phyloP scores from a whole-genome alignment of 1,140 invertebrate species.

The Neuroterus valhalla region DNA sequence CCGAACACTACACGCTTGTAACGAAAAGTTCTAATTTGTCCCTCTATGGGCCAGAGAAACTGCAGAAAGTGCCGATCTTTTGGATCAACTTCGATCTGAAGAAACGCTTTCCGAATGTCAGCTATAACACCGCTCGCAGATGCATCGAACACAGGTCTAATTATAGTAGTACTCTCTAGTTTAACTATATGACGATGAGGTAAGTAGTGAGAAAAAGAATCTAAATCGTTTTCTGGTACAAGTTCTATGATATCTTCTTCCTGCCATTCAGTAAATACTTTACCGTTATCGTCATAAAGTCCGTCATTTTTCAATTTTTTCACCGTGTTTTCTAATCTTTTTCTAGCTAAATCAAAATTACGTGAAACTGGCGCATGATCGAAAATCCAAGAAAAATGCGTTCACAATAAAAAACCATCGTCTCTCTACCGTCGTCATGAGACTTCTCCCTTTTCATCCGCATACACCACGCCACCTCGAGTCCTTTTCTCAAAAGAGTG shows the following conservation, averaged over 20 bases:
- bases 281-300: constrained; percentile 56
- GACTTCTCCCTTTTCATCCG: no score
- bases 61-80: constrained; percentile 31
- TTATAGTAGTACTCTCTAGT: constrained; percentile 46
- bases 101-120: constrained; percentile 52
- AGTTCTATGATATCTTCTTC: constrained; percentile 56
- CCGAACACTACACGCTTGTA: constrained; percentile 38
- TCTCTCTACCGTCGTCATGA: no score
- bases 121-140: constrained; percentile 49
- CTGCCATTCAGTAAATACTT: constrained; percentile 59
- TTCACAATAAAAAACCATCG: no score
- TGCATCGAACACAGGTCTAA: constrained; percentile 58
- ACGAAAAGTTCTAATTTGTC: neutral
- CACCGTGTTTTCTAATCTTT: constrained; percentile 44
- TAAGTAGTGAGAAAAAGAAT: constrained; percentile 52
- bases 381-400: no score
- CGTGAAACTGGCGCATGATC: constrained; percentile 45
- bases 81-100: neutral
- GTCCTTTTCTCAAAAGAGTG: no score
- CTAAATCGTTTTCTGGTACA: constrained; percentile 47
- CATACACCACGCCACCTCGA: no score
- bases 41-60: constrained; percentile 42
- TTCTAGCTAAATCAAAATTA: constrained; percentile 50
- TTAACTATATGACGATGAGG: constrained; percentile 62
- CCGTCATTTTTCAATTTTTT: constrained; percentile 48